Conservation (phyloP, 2,888 invertebrate species). For the Heliconius aoede region DNA sequence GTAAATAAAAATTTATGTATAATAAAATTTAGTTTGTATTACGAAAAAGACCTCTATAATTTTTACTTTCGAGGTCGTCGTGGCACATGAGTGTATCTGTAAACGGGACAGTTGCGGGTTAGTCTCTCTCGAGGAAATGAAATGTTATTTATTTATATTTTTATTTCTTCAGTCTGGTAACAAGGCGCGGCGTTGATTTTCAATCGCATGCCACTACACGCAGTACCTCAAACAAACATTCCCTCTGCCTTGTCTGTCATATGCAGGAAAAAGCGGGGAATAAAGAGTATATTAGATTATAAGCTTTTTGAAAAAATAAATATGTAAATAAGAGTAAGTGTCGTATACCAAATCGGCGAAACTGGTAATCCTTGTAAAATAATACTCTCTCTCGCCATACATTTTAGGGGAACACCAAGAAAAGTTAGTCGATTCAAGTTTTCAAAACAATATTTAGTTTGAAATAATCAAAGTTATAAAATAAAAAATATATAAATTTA, state of each 20-base stretch:
- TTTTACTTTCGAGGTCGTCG: background rate
- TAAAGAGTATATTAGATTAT: too few species aligned
- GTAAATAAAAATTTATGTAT: background rate
- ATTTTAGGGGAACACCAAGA: background rate
- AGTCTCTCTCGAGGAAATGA: too few species aligned
- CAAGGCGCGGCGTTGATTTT: too few species aligned
- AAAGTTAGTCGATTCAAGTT: background rate
- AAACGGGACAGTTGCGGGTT: too few species aligned
- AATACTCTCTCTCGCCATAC: background rate
- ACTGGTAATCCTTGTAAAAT: background rate
- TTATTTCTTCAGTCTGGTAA: too few species aligned
- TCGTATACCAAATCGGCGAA: background rate
- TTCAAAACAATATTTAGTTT: background rate
- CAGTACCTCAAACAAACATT: too few species aligned
- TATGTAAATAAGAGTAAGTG: background rate
- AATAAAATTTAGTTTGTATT: conserved; percentile 8
- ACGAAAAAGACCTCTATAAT: background rate
- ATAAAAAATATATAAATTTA: background rate
- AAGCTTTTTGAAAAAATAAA: background rate
- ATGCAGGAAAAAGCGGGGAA: too few species aligned
- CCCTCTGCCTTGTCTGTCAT: too few species aligned
- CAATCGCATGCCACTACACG: too few species aligned
- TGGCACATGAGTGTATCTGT: too few species aligned
- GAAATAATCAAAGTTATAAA: background rate
- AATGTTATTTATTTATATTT: too few species aligned